Conservation (phyloP, 1,140 invertebrate genomes). For the Drosophila truncata region DNA sequence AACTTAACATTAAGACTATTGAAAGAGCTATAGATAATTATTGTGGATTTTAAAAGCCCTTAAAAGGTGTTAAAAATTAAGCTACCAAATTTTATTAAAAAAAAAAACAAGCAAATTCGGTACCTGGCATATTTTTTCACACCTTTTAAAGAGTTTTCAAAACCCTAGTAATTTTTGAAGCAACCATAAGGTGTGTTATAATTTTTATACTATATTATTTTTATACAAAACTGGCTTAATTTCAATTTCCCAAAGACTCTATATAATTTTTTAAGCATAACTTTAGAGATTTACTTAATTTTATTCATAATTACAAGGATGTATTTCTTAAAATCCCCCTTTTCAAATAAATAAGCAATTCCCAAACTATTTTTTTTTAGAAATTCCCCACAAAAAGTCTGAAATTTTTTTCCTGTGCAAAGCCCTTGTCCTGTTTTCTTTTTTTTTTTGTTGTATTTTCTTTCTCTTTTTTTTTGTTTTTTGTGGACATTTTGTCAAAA, state of each 20-base stretch:
- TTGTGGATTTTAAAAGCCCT: no score
- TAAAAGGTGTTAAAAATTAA: no score
- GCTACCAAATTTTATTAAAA: no score
- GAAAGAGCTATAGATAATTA: no score
- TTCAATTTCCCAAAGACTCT: not conserved
- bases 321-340: not conserved
- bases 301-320: not conserved
- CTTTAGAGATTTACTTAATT: not conserved
- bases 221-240: not conserved
- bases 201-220: not conserved
- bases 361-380: not conserved
- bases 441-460: conserved; percentile 8
- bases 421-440: no score
- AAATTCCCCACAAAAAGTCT: not conserved
- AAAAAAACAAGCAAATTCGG: no score
- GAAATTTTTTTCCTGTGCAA: not conserved
- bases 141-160: no score
- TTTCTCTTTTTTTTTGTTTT: conserved; percentile 13
- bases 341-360: not conserved
- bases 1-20: no score
- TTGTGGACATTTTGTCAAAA: conserved; percentile 76
- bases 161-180: no score
- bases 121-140: no score
- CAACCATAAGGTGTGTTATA: not conserved
- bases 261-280: not conserved